Percentiles rank a stretch among this genome's conserved stretches.
These are phyloP conservation scores for Eristalinus aeneus DNA, from an alignment of 2,888 invertebrate genomes.

Conservation along the genomic window DNA sequence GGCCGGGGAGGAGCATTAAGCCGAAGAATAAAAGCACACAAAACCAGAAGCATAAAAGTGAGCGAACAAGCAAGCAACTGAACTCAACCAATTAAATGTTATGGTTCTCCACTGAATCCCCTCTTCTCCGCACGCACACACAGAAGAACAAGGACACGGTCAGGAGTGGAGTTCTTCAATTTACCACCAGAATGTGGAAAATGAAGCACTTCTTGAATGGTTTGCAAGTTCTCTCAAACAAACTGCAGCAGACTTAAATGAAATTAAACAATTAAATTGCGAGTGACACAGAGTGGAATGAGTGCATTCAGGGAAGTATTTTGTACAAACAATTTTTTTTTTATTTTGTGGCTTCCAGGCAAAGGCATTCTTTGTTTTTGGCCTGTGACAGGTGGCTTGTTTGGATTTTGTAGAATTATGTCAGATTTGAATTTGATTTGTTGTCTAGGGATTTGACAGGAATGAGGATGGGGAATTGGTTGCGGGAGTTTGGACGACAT, in stretches of 20 bases:
- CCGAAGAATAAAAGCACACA: background rate
- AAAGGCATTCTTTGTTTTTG: too few species aligned
- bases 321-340: background rate
- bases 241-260: background rate
- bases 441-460: too few species aligned
- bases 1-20: background rate
- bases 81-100: background rate
- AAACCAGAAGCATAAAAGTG: background rate
- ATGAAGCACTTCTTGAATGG: background rate
- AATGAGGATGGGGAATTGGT: background rate
- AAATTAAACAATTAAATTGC: background rate
- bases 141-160: background rate
- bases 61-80: background rate
- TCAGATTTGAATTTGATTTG: too few species aligned
- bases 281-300: background rate
- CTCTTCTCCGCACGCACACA: background rate
- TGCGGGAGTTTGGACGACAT: too few species aligned
- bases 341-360: too few species aligned
- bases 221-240: background rate
- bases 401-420: too few species aligned
- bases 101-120: background rate
- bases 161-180: background rate
- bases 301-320: background rate
- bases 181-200: background rate
- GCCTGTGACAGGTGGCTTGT: too few species aligned